phyloP scores from a whole-genome alignment of 2,888 invertebrate species.

The Petrophora chlorosata region DNA sequence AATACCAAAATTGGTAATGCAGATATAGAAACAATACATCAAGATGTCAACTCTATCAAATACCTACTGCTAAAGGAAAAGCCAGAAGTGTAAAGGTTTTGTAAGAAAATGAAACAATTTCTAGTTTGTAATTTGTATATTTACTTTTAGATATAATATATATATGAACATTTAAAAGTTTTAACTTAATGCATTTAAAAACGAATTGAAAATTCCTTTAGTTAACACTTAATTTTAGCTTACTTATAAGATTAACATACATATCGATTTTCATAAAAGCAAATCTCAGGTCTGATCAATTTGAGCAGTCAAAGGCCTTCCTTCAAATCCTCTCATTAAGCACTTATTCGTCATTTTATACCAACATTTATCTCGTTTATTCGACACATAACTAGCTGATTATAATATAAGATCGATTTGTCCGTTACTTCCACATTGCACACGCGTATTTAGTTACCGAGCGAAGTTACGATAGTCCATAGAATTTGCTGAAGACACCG shows the following conservation, averaged over 20 bases:
- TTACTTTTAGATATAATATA: slow-evolving; percentile 20
- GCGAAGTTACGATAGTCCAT: no score
- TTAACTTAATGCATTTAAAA: slow-evolving; percentile 6
- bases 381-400: no score
- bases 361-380: no score
- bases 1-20: slow-evolving; percentile 59
- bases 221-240: background rate
- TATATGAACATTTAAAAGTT: slow-evolving; percentile 2
- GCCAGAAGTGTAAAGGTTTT: background rate
- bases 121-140: slow-evolving; percentile 16
- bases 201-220: slow-evolving; percentile 8
- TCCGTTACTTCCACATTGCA: no score
- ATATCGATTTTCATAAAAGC: background rate
- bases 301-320: background rate
- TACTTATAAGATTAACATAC: background rate
- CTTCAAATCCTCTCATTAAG: no score
- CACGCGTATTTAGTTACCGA: no score
- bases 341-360: no score
- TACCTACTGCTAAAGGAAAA: background rate
- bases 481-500: no score
- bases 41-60: slow-evolving; percentile 65
- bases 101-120: slow-evolving; percentile 8
- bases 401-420: no score
- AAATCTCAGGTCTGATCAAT: background rate
- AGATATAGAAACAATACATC: slow-evolving; percentile 71